phyloP scores from a whole-genome alignment of 2,113 vertebrate species.

The Oryzias javanicus region DNA sequence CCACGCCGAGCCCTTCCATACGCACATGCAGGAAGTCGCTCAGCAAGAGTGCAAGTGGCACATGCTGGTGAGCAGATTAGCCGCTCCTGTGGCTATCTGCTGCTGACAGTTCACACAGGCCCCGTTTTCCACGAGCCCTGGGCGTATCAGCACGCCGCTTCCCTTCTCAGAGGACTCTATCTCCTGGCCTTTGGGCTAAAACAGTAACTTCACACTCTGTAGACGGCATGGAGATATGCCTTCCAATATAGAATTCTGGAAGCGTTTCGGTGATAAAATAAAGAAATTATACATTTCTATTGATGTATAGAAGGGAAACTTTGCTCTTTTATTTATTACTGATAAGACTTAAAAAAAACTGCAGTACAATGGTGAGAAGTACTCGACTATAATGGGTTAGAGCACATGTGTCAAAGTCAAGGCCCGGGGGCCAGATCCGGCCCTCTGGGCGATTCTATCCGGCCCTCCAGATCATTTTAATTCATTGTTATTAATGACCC shows the following conservation, averaged over 20 bases:
- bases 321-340: too few relatives aligned
- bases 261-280: too few relatives aligned
- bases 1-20: constrained; percentile 46
- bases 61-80: constrained; percentile 69
- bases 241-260: background rate
- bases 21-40: constrained; percentile 59
- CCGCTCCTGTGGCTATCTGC: constrained; percentile 71
- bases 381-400: too few relatives aligned
- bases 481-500: too few relatives aligned
- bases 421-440: too few relatives aligned
- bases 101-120: constrained; percentile 81
- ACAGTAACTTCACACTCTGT: constrained; percentile 24
- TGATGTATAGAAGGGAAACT: too few relatives aligned
- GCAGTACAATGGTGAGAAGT: too few relatives aligned
- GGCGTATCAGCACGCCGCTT: constrained; percentile 75
- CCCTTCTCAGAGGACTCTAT: constrained; percentile 74
- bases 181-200: constrained; percentile 41
- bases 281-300: too few relatives aligned
- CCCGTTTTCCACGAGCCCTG: constrained; percentile 72
- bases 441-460: too few relatives aligned
- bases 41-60: constrained; percentile 70
- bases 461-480: too few relatives aligned
- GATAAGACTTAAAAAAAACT: too few relatives aligned
- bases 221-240: background rate
- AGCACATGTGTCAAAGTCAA: too few relatives aligned